Percentiles rank a stretch among this genome's conserved stretches.
Evolutionary conservation across 1,140 invertebrate genomes (phyloP).

Genomic region (Ditylenchus dipsaci): DNA sequence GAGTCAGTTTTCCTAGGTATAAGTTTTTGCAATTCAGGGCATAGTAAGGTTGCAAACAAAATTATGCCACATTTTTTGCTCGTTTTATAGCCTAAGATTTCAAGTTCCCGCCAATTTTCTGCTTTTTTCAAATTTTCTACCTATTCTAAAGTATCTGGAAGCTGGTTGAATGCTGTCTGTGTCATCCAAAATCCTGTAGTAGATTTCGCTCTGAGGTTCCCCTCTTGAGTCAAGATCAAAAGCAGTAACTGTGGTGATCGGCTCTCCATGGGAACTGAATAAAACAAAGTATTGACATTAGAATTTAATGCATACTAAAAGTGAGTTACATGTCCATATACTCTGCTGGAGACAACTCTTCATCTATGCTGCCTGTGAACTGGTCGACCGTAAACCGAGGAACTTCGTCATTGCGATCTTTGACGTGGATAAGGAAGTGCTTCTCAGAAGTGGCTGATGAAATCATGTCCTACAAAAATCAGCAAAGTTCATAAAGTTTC

Average conservation of each 20-base stretch:
- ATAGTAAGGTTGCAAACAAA: no score
- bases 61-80: no score
- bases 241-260: conserved; percentile 48
- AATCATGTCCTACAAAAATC: conserved; percentile 39
- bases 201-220: conserved; percentile 48
- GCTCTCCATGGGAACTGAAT: conserved; percentile 31
- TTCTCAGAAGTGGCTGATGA: conserved; percentile 41
- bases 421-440: conserved; percentile 38
- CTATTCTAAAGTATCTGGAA: conserved; percentile 31
- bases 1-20: no score
- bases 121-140: no score
- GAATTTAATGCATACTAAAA: no score
- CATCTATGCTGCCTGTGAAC: conserved; percentile 55
- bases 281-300: neutral
- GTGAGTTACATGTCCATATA: conserved; percentile 38
- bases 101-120: no score
- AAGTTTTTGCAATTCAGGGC: no score
- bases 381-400: conserved; percentile 53
- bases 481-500: neutral
- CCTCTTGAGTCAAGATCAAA: conserved; percentile 47
- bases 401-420: conserved; percentile 52
- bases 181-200: conserved; percentile 47
- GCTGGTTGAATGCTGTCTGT: conserved; percentile 9
- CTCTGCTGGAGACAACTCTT: conserved; percentile 49
- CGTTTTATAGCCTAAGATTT: no score